phyloP scores from a whole-genome alignment of 2,113 vertebrate species.

The Pseudonaja textilis region DNA sequence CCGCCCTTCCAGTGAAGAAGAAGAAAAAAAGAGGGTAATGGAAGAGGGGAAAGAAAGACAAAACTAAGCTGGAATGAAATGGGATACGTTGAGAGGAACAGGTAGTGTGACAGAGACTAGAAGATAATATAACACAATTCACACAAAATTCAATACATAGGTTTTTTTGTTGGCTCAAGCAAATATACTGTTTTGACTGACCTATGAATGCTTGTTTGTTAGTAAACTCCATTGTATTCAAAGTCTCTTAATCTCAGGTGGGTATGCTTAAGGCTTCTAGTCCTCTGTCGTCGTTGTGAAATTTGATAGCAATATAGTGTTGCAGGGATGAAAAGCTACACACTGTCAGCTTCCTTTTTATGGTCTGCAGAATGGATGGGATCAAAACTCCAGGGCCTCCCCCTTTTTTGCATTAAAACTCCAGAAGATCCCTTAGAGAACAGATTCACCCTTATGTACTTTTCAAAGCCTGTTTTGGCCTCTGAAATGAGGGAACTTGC shows the following conservation, averaged over 20 bases:
- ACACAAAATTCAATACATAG: background rate
- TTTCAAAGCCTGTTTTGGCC: background rate
- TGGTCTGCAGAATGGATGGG: background rate
- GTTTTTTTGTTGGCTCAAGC: background rate
- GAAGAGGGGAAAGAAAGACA: background rate
- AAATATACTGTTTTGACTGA: background rate
- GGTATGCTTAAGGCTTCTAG: background rate
- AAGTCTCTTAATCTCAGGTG: background rate
- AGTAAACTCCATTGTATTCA: background rate
- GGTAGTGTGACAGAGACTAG: background rate
- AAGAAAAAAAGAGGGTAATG: background rate
- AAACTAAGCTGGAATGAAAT: background rate
- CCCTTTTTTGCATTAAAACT: background rate
- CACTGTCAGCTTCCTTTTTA: background rate
- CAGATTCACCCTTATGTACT: background rate
- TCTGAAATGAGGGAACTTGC: background rate
- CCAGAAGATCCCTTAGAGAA: background rate
- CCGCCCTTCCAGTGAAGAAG: background rate
- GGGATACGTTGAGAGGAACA: background rate
- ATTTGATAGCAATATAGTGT: background rate
- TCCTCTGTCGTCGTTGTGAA: background rate
- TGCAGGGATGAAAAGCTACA: background rate
- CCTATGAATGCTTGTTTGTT: background rate
- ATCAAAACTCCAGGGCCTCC: background rate
- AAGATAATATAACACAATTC: background rate